Evolutionary conservation across 2,888 invertebrate species (phyloP).

Genomic region (Dione vanillae): DNA sequence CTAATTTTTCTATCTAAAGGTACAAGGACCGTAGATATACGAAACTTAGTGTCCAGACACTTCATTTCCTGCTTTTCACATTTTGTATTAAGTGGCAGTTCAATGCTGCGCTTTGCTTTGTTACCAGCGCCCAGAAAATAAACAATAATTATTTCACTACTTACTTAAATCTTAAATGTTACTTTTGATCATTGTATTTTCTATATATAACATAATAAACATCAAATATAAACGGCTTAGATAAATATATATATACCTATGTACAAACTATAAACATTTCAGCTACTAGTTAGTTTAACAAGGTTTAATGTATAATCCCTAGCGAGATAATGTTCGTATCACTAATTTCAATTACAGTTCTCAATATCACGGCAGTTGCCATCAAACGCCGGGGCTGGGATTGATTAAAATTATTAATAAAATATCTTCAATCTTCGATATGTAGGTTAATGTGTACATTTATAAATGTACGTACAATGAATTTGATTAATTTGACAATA

Average conservation of each 20-base stretch:
- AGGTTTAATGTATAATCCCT: conserved; percentile 14
- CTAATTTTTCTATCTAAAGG: too few relatives aligned
- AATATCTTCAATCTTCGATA: conserved; percentile 9
- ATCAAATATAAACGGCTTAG: neutral
- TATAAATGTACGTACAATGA: too few relatives aligned
- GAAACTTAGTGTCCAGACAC: too few relatives aligned
- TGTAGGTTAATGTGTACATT: neutral
- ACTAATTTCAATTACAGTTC: conserved; percentile 25
- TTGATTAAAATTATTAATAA: conserved; percentile 18
- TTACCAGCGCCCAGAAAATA: too few relatives aligned
- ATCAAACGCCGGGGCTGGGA: neutral
- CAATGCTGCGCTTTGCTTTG: too few relatives aligned
- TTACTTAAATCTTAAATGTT: too few relatives aligned
- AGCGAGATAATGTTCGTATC: conserved; percentile 2
- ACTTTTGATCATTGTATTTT: too few relatives aligned
- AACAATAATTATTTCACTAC: too few relatives aligned
- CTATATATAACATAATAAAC: neutral
- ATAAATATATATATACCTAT: neutral
- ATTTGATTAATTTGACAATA: too few relatives aligned
- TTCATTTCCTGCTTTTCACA: too few relatives aligned
- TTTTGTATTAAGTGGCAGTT: too few relatives aligned
- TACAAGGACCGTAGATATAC: too few relatives aligned
- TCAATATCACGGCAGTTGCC: neutral
- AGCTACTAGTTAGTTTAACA: conserved; percentile 2
- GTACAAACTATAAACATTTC: conserved; percentile 14